Evolutionary conservation across 2,888 invertebrate genomes (phyloP), one percentile per base, ranked within the genome.

Genomic region (Bellardia pandia): DNA sequence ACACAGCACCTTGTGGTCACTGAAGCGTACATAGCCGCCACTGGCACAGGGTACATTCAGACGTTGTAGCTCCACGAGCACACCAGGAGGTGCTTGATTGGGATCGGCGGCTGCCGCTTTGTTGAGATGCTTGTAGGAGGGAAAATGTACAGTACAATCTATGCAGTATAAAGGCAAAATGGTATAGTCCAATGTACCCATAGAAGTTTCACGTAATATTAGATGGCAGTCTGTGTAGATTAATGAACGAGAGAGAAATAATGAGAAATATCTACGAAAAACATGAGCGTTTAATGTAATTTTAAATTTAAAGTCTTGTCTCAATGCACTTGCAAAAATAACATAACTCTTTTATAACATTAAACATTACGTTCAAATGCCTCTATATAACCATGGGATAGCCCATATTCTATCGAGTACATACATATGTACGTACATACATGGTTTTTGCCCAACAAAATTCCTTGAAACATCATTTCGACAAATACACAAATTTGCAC

Each of bases 41-140:
- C 93, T 94, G 78, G 94, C 92, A 93, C 96, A 96, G 62, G 96
- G 96, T 60, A 96, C 95, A 94, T 96, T 96, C 78, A 96, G 94
- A 81, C 96, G 95, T 90, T 95, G 95, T 2, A 96, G 94, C 90
- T 96, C 95, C 30, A 96, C 91, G 74, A 96, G 95, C 82, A 96
- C 93, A 89, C 96, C 96, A 30, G 92, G 90, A 74, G 90, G 88
- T 48, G 89, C 23, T 56, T 71, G 89, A 33, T 86, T 85, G 14
- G 11, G 33, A 51, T 75, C 62, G 62, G 62, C 16, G 8, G 48
- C 51, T 42, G 69, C 13, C 14, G 11, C 56, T 58, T 40, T 66
- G 90, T 76, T 92, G 81, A 89, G 62, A 75, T 89, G 79, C 72
- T 89, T 88, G 79, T 88, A 90, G 88, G 91, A 90, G 88, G 92